These are phyloP conservation scores for Octodonta nipae DNA, from an alignment of 2,888 invertebrate species.

Conservation along the genomic window DNA sequence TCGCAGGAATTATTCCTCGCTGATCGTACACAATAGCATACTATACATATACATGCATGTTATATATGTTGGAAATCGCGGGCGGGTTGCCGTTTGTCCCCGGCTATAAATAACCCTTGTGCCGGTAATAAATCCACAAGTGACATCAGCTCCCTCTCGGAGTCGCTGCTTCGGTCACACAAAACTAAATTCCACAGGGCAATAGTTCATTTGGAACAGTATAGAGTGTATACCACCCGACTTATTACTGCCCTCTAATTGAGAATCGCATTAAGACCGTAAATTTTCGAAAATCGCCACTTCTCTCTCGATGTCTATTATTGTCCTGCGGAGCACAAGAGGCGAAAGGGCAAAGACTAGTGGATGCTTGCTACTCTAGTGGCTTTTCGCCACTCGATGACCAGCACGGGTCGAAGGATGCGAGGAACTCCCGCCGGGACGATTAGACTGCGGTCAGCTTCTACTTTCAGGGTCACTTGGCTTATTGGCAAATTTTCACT, in stretches of 20 bases:
- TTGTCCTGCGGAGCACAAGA: constrained; percentile 20
- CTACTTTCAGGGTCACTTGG: too few species aligned
- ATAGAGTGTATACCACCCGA: constrained; percentile 36
- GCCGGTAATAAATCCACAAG: constrained; percentile 23
- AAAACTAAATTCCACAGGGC: constrained; percentile 34
- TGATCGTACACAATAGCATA: too few species aligned
- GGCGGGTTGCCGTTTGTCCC: constrained; percentile 10
- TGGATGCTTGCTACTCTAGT: too few species aligned
- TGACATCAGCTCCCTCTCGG: constrained; percentile 21
- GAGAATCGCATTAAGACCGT: constrained; percentile 55
- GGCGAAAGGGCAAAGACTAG: constrained; percentile 3
- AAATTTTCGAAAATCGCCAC: constrained; percentile 42
- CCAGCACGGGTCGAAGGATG: too few species aligned
- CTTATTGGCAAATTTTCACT: too few species aligned
- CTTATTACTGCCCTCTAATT: constrained; percentile 49
- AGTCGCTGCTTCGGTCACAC: constrained; percentile 26
- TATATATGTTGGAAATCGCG: constrained; percentile 11
- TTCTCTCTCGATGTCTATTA: too few species aligned
- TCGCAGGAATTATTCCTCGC: too few species aligned
- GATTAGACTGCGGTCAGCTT: too few species aligned
- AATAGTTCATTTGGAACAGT: constrained; percentile 30
- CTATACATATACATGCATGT: too few species aligned
- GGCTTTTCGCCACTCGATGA: too few species aligned
- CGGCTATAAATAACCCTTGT: constrained; percentile 19
- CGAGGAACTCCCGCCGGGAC: too few species aligned